Conservation (phyloP, 2,888 invertebrate genomes). For the Laspeyria flexula region DNA sequence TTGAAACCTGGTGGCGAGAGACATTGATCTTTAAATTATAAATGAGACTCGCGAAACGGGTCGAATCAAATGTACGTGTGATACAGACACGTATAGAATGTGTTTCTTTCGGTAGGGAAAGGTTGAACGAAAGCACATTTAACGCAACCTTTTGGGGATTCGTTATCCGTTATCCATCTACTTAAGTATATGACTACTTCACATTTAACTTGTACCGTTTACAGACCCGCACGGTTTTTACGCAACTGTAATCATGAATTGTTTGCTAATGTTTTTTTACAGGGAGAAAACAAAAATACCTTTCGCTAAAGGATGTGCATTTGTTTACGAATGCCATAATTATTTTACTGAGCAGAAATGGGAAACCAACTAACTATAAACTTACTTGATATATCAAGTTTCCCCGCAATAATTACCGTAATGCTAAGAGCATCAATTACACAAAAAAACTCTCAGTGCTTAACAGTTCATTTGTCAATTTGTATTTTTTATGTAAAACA, state of each 20-base stretch:
- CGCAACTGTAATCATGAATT: conserved; percentile 1
- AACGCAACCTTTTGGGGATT: conserved; percentile 30
- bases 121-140: conserved; percentile 28
- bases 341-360: too few relatives aligned
- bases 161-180: conserved; percentile 18
- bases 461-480: too few relatives aligned
- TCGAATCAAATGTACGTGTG: conserved; percentile 48
- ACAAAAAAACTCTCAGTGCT: too few relatives aligned
- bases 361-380: too few relatives aligned
- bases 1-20: conserved; percentile 36
- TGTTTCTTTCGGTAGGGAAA: conserved; percentile 21
- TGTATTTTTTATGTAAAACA: too few relatives aligned
- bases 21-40: conserved; percentile 61
- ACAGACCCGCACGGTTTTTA: background rate
- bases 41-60: conserved; percentile 59
- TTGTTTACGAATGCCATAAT: too few relatives aligned
- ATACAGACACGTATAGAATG: conserved; percentile 20
- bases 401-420: too few relatives aligned
- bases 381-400: too few relatives aligned
- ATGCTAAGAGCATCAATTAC: too few relatives aligned
- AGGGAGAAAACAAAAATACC: too few relatives aligned
- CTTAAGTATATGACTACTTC: conserved; percentile 22
- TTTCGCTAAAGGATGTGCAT: too few relatives aligned
- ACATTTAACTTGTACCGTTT: conserved; percentile 10
- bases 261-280: too few relatives aligned